A percentile compares a stretch with the other conserved stretches of the same genome.
phyloP scores from a whole-genome alignment of 2,888 invertebrate species.

The Eretmocerus hayati region DNA sequence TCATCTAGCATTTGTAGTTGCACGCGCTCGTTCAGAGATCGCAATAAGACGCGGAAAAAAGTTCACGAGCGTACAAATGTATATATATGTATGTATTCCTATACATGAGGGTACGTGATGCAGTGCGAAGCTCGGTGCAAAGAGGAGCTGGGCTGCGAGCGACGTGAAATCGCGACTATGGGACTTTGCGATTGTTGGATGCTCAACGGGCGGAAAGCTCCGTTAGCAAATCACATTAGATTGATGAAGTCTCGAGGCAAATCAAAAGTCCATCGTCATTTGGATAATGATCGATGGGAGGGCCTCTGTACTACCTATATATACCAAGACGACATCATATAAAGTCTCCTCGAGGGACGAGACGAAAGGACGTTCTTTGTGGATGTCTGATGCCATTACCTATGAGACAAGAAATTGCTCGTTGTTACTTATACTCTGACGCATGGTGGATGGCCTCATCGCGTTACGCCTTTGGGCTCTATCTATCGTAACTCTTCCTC shows the following conservation, averaged over 20 bases:
- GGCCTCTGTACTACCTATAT: background rate
- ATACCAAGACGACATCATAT: background rate
- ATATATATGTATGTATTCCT: background rate
- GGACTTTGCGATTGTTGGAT: too few species aligned
- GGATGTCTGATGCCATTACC: slow-evolving; percentile 1
- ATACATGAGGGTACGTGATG: background rate
- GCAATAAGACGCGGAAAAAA: too few species aligned
- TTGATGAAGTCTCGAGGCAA: slow-evolving; percentile 4
- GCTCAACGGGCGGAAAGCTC: background rate
- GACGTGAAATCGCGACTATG: too few species aligned
- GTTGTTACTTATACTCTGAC: background rate
- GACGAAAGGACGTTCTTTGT: too few species aligned
- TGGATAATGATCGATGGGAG: slow-evolving; percentile 1
- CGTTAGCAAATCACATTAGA: slow-evolving; percentile 5
- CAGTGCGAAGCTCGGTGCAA: background rate
- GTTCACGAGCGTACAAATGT: too few species aligned
- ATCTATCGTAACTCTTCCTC: background rate
- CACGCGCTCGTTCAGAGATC: too few species aligned
- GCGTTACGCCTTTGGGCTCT: background rate
- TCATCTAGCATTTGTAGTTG: too few species aligned
- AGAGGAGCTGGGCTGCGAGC: too few species aligned
- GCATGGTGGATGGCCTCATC: background rate
- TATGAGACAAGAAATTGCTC: background rate
- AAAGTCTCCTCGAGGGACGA: too few species aligned
- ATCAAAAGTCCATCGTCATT: slow-evolving; percentile 3